Evolutionary conservation across 2,797 vertebrate genomes (phyloP), one percentile per base, ranked within the genome.

Genomic region (Spinus olivaceus): DNA sequence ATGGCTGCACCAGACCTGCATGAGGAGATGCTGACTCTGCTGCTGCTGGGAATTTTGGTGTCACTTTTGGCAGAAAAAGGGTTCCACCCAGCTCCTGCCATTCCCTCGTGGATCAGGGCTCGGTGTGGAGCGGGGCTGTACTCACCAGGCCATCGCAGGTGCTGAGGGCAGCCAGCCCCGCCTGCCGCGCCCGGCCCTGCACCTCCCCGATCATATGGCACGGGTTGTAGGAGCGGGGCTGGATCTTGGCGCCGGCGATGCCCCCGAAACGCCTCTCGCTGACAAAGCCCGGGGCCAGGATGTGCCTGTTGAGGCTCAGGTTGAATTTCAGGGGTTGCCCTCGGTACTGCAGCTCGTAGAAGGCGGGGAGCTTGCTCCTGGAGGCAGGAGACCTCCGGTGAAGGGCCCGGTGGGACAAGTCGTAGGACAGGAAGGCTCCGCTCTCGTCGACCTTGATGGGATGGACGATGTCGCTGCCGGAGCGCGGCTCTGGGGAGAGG

Each of bases 111-210:
- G 59, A 6, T 7, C 3, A 3, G 3, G 32, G 13, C 10, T 21
- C 8, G 21, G 2, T 1, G 13, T 0, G 1, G 35, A 2, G 2
- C 0, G 8, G 28, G 37, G 20, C 21, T 6, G 18, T 17, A 98
- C 99, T 99, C 96, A 99, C 99, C 98, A 99, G 97, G 76, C 99
- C 99, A 10, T 98, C 97, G 30, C 99, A 99, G 39, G 99, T 98
- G 74, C 99, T 99, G 71, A 99, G 98, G 14, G 98, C 99, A 0
- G 99, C 99, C 32, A 94, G 97, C 10, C 99, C 99, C 1, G 93
- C 96, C 27, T 90, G 77, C 6, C 53, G 81, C 18, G 88, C 92
- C 7, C 91, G 95, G 59, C 98, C 97, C 97, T 94, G 98, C 41
- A 99, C 99, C 41, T 98, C 98, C 16, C 99, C 99, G 2, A 98